These are phyloP conservation scores for Cydia strobilella DNA, from an alignment of 1,140 invertebrate genomes.

Conservation along the genomic window DNA sequence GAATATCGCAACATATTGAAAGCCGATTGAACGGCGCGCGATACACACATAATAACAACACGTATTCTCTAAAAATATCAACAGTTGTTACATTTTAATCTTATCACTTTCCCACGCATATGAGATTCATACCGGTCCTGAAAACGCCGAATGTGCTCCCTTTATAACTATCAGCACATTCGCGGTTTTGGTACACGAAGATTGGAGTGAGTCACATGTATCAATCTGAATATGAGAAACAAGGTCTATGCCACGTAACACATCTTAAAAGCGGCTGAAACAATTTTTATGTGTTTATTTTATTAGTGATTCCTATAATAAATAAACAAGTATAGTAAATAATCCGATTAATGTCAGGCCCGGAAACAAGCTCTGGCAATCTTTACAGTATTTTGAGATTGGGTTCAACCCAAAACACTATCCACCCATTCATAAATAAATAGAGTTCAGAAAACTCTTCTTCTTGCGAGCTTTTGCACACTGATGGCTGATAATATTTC, in stretches of 20 bases:
- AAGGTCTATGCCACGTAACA: constrained; percentile 10
- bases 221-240: constrained; percentile 2
- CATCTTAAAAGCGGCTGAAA: background rate
- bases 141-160: background rate
- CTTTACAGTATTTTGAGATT: too few species aligned
- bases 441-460: too few species aligned
- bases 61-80: constrained; percentile 3
- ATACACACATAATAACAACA: background rate
- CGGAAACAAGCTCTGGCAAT: too few species aligned
- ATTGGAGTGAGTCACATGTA: background rate
- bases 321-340: constrained; percentile 3
- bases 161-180: background rate
- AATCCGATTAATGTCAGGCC: background rate
- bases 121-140: background rate
- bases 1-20: background rate
- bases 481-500: too few species aligned
- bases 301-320: background rate
- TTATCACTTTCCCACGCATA: constrained; percentile 7
- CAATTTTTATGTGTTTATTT: background rate
- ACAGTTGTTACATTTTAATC: constrained; percentile 12
- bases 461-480: too few species aligned
- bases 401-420: too few species aligned
- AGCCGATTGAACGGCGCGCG: background rate
- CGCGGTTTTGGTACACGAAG: background rate
- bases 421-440: too few species aligned